Evolutionary conservation across 2,113 vertebrate genomes (phyloP).

Genomic region (Pseudopipra pipra): DNA sequence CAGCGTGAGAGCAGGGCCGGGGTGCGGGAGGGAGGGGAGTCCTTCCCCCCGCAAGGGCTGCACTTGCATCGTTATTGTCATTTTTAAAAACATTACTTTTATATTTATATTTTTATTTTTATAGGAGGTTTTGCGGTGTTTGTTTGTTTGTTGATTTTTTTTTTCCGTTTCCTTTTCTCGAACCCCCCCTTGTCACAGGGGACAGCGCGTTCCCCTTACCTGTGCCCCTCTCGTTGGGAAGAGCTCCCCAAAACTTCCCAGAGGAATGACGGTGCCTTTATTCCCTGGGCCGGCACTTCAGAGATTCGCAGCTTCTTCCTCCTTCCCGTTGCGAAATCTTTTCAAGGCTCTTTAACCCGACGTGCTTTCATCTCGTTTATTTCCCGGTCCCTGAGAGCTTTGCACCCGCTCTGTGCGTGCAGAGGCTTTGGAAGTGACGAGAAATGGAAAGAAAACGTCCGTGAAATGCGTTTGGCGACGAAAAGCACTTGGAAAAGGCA

Average conservation of each 20-base stretch:
- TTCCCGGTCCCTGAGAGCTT: not conserved
- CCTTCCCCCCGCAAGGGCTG: not conserved
- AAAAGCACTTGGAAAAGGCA: not conserved
- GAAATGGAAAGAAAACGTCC: not conserved
- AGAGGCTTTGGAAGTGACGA: not conserved
- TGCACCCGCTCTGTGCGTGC: not conserved
- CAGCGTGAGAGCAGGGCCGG: not conserved
- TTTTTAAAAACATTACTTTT: not conserved
- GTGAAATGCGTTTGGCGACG: not conserved
- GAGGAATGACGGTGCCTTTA: not conserved
- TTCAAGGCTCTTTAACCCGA: not conserved
- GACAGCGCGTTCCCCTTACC: not conserved
- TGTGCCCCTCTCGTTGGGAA: not conserved
- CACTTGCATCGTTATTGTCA: fast-evolving
- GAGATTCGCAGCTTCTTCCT: not conserved
- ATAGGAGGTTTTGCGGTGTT: not conserved
- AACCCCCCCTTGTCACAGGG: not conserved
- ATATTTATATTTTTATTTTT: not conserved
- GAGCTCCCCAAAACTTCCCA: not conserved
- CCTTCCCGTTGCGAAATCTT: slow-evolving; percentile 1
- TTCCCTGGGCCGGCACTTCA: not conserved
- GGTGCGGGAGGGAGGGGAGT: not conserved
- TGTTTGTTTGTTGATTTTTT: not conserved
- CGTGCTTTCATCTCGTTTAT: not conserved
- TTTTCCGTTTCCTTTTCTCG: not conserved